phyloP scores from a whole-genome alignment of 2,797 vertebrate species.

The Anguilla pacifica region DNA sequence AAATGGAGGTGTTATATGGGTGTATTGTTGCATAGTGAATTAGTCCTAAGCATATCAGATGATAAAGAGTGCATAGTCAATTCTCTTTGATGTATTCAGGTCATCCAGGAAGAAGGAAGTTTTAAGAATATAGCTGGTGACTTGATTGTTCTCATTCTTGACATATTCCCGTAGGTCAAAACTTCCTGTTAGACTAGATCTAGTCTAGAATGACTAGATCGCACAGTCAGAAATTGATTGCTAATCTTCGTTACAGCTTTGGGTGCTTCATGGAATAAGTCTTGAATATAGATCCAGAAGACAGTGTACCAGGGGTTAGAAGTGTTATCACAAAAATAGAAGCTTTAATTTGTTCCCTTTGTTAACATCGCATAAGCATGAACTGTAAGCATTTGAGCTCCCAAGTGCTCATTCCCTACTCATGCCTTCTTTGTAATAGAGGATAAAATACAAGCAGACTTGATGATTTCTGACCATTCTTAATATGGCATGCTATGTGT shows the following conservation, averaged over 20 bases:
- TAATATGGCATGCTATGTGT: background rate
- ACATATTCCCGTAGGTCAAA: background rate
- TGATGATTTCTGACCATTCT: background rate
- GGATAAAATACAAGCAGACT: background rate
- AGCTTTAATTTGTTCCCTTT: background rate
- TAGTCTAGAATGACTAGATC: background rate
- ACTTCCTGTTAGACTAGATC: background rate
- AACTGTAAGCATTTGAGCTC: background rate
- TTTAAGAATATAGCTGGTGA: background rate
- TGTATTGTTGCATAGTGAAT: background rate
- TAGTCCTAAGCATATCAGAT: background rate
- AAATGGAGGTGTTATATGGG: background rate
- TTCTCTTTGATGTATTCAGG: background rate
- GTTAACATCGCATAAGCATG: background rate
- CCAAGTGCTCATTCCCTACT: background rate
- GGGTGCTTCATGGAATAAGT: background rate
- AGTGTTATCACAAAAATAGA: background rate
- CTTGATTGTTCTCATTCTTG: background rate
- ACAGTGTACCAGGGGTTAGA: background rate
- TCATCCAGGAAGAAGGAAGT: background rate
- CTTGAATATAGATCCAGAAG: background rate
- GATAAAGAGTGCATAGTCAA: background rate
- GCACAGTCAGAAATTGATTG: background rate
- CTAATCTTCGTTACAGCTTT: background rate
- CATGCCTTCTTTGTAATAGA: background rate